A percentile compares a stretch with the other conserved stretches of the same genome.
Evolutionary conservation across 2,797 vertebrate species (phyloP).

Genomic region (Chaetodon trifasciatus): DNA sequence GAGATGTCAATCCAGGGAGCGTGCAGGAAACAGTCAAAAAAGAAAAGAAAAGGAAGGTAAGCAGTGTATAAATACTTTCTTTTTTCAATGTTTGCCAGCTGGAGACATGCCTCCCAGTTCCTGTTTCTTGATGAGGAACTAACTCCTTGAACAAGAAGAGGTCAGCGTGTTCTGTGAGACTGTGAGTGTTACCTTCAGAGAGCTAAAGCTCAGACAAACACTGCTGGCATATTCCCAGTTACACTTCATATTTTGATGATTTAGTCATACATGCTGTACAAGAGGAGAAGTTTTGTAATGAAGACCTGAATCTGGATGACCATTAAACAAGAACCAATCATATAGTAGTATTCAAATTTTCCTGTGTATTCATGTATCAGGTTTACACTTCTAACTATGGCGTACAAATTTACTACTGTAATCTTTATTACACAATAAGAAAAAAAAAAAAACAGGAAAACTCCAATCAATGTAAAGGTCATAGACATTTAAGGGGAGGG

Average conservation of each 20-base stretch:
- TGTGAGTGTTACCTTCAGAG: too few species aligned
- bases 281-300: background rate
- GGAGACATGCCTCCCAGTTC: constrained; percentile 3
- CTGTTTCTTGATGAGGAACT: constrained; percentile 22
- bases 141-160: background rate
- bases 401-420: background rate
- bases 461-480: constrained; percentile 52
- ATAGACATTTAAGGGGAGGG: constrained; percentile 11
- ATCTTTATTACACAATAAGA: constrained; percentile 2
- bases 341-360: background rate
- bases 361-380: background rate
- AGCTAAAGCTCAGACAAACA: constrained; percentile 6
- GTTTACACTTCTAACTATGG: background rate
- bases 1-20: constrained; percentile 67
- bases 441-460: constrained; percentile 2
- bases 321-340: background rate
- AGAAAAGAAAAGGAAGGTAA: constrained; percentile 28
- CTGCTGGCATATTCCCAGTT: background rate
- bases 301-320: background rate
- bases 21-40: constrained; percentile 46
- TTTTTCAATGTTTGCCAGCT: background rate
- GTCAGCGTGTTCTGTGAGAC: background rate
- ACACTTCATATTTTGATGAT: constrained; percentile 10
- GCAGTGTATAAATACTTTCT: background rate
- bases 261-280: background rate